These are phyloP conservation scores for Nannoperca obscura DNA, from an alignment of 2,797 vertebrate species.

Conservation along the genomic window DNA sequence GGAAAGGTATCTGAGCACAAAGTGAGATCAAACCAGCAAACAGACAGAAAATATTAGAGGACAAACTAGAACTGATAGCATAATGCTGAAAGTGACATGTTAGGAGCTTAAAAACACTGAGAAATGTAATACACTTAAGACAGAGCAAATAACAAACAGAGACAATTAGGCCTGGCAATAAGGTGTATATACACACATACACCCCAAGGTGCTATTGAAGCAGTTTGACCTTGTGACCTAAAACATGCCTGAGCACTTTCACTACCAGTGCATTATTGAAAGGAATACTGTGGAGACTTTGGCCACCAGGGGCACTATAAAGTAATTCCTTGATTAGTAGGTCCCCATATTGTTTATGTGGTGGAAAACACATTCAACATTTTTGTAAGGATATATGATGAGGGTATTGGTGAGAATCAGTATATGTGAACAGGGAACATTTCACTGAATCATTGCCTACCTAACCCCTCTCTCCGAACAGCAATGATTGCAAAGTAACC, in stretches of 20 bases:
- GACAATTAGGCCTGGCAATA: conserved; percentile 3
- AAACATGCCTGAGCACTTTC: conserved; percentile 21
- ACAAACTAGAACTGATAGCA: background rate
- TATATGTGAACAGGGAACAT: too few relatives aligned
- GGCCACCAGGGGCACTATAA: too few relatives aligned
- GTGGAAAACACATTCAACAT: too few relatives aligned
- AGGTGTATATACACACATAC: conserved; percentile 8
- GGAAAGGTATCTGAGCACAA: conserved; percentile 17
- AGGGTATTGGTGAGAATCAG: too few relatives aligned
- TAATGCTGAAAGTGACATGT: background rate
- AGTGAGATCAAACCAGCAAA: conserved; percentile 16
- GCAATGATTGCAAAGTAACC: background rate
- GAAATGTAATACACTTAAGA: background rate
- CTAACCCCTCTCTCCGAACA: too few relatives aligned
- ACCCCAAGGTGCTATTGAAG: background rate
- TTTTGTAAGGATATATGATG: too few relatives aligned
- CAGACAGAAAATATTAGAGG: conserved; percentile 1
- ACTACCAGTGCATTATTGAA: background rate
- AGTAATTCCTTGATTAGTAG: too few relatives aligned
- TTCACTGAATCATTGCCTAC: too few relatives aligned
- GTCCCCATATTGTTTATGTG: too few relatives aligned
- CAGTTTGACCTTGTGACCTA: conserved; percentile 37
- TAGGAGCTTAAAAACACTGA: conserved; percentile 5
- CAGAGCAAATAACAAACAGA: conserved; percentile 5
- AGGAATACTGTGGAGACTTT: too few relatives aligned